These are phyloP conservation scores for Tetranychus cinnabarinus DNA, from an alignment of 1,140 invertebrate genomes.

Conservation along the genomic window DNA sequence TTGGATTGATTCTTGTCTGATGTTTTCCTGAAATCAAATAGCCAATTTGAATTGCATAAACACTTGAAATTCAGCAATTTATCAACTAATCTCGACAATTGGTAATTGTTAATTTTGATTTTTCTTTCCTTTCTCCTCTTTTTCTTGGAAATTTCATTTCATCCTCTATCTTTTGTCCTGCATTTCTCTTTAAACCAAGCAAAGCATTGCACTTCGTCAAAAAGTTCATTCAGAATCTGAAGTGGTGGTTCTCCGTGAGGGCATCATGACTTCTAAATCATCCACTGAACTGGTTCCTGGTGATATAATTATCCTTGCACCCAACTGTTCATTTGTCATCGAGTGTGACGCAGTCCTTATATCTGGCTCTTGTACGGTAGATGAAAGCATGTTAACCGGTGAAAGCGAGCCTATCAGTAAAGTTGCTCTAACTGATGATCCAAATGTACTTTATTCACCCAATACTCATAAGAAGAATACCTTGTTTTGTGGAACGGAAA, in stretches of 20 bases:
- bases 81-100: no score
- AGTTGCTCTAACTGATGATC: constrained; percentile 24
- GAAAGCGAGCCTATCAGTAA: constrained; percentile 38
- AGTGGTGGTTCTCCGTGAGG: constrained; percentile 15
- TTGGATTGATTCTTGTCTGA: no score
- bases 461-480: constrained; percentile 59
- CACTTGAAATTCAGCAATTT: no score
- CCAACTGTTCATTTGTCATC: constrained; percentile 30
- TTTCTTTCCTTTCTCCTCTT: no score
- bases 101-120: no score
- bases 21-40: no score
- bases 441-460: constrained; percentile 17
- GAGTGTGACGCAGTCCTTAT: constrained; percentile 72
- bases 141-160: no score
- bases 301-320: constrained; percentile 68
- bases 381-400: constrained; percentile 79
- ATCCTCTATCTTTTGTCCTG: no score
- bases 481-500: constrained; percentile 73
- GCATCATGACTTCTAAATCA: background rate
- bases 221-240: constrained; percentile 13
- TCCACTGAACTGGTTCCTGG: constrained; percentile 34
- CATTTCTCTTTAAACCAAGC: background rate
- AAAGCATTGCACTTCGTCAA: constrained; percentile 12
- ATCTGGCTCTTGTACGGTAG: constrained; percentile 64
- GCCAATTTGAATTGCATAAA: no score